phyloP scores from a whole-genome alignment of 2,797 vertebrate species.

The Brachyrhaphis roseni region DNA sequence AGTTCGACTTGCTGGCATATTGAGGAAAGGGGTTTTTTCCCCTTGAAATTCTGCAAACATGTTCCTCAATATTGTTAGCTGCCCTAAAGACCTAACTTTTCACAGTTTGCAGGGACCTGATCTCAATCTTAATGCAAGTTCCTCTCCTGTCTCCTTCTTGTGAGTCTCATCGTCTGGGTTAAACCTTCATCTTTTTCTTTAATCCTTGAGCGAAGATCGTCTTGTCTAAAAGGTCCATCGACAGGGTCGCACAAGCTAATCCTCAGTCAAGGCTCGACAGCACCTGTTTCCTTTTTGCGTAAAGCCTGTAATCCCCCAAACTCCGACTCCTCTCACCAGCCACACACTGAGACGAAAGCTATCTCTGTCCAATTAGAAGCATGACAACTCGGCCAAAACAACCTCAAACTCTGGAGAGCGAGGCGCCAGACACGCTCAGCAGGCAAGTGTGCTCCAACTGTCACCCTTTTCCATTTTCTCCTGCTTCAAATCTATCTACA shows the following conservation, averaged over 20 bases:
- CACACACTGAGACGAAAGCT: constrained; percentile 13
- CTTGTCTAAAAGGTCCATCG: constrained; percentile 53
- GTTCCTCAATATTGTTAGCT: constrained; percentile 1
- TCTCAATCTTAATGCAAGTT: constrained; percentile 21
- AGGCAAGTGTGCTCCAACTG: constrained; percentile 50
- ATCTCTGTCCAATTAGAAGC: constrained; percentile 22
- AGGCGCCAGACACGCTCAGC: constrained; percentile 64
- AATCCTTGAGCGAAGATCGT: constrained; percentile 46
- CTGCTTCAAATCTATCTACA: constrained; percentile 27
- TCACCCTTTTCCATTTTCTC: constrained; percentile 32
- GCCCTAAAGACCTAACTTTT: background rate
- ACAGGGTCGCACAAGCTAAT: constrained; percentile 66
- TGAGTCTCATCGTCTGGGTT: constrained; percentile 30
- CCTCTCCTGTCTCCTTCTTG: background rate
- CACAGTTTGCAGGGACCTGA: constrained; percentile 7
- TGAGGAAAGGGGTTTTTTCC: constrained; percentile 6
- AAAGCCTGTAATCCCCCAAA: constrained; percentile 55
- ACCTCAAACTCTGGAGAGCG: constrained; percentile 29
- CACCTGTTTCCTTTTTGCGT: constrained; percentile 52
- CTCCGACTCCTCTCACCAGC: constrained; percentile 23
- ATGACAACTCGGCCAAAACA: constrained; percentile 31
- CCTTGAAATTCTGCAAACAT: background rate
- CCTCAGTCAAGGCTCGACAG: constrained; percentile 64
- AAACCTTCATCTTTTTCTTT: constrained; percentile 48
- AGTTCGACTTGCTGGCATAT: constrained; percentile 31